Evolutionary conservation across 1,140 invertebrate genomes (phyloP).

Genomic region (Drosophila orosa): DNA sequence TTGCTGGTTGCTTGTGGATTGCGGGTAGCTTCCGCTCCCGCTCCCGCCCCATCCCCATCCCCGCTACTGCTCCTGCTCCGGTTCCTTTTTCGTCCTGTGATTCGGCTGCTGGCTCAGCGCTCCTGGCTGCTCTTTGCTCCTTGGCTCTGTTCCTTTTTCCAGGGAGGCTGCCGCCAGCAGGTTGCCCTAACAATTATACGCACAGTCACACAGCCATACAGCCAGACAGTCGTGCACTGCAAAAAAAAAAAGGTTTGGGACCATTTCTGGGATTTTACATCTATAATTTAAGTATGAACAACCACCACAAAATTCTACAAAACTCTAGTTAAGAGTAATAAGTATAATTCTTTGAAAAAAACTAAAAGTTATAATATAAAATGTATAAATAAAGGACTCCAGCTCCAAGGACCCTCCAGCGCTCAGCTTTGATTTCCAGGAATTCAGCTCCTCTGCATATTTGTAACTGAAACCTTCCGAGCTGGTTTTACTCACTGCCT

Average conservation of each 20-base stretch:
- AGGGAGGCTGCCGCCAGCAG: constrained; percentile 38
- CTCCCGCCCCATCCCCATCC: neutral
- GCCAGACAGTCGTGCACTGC: constrained; percentile 18
- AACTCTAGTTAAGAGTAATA: neutral
- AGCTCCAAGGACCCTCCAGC: neutral
- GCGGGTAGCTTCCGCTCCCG: constrained; percentile 21
- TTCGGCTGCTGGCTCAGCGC: constrained; percentile 57
- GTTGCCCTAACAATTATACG: constrained; percentile 73
- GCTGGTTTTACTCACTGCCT: neutral
- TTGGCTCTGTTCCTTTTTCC: constrained; percentile 14
- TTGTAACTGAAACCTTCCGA: neutral
- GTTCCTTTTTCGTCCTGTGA: constrained; percentile 9
- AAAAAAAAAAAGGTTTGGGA: neutral
- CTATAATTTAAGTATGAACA: neutral
- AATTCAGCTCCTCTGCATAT: neutral
- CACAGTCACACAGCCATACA: constrained; percentile 69
- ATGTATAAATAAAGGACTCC: neutral
- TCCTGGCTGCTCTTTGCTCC: constrained; percentile 40
- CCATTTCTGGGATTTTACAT: neutral
- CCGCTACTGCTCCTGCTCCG: neutral
- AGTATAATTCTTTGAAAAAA: neutral
- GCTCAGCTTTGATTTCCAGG: neutral
- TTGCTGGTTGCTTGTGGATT: constrained; percentile 48
- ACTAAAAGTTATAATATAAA: neutral
- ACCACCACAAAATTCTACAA: neutral